Evolutionary conservation across 2,797 vertebrate species (phyloP).

Genomic region (Percopsis omiscomaycus): DNA sequence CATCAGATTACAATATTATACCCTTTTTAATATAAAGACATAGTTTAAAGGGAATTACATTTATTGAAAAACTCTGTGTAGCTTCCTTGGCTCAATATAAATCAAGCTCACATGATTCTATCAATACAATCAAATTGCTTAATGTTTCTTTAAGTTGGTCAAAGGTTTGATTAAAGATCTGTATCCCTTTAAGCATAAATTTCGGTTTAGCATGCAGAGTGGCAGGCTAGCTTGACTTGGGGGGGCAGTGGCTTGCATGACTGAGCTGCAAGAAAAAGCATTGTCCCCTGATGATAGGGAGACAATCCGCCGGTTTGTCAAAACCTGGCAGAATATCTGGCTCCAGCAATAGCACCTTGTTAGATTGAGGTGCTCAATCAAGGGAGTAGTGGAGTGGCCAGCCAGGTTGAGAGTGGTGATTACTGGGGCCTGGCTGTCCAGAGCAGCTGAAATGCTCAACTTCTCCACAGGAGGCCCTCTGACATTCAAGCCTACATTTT

Average conservation of each 20-base stretch:
- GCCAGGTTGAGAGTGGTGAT: slow-evolving; percentile 97
- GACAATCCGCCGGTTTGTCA: slow-evolving; percentile 88
- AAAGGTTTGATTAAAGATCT: no score
- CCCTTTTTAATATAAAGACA: no score
- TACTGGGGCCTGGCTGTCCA: slow-evolving; percentile 91
- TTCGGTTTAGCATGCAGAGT: slow-evolving; percentile 77
- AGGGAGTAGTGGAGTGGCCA: slow-evolving; percentile 90
- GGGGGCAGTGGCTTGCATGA: slow-evolving; percentile 61
- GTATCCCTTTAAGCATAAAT: slow-evolving; percentile 47
- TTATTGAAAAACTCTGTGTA: no score
- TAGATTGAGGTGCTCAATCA: slow-evolving; percentile 99
- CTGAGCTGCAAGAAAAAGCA: slow-evolving; percentile 76
- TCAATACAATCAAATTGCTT: no score
- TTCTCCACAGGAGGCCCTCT: slow-evolving; percentile 97
- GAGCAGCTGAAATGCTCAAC: slow-evolving; percentile 93
- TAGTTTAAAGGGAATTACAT: no score
- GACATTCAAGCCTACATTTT: slow-evolving; percentile 99
- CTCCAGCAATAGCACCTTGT: slow-evolving; percentile 89
- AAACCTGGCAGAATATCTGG: slow-evolving; percentile 89
- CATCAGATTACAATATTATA: no score
- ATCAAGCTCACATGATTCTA: no score
- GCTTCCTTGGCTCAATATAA: no score
- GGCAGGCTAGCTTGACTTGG: slow-evolving; percentile 54
- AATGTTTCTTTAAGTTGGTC: no score
- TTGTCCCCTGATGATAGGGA: slow-evolving; percentile 90